Base-by-base conservation (phyloP, 2,888 invertebrate genomes). In the Cephalotes varians region DNA sequence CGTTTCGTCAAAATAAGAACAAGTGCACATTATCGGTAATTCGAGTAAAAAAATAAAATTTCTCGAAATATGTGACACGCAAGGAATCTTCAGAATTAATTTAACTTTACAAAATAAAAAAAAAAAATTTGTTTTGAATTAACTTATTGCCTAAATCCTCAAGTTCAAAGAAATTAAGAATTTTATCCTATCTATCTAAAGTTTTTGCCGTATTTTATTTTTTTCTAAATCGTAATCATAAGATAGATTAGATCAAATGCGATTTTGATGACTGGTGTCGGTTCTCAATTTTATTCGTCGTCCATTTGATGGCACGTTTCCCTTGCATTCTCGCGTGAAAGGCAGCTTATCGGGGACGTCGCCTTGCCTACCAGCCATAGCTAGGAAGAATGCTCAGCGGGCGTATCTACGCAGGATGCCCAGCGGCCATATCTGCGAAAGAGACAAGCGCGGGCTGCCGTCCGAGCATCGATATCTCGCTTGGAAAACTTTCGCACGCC, bases 331-430 rank as follows among this genome's bases (percentile, higher is more conserved):
- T 69, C 77, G 25, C 69, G 77, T 79, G 77, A 79, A 79, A 79
- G 77, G 77, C 56, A 44, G 69, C 56, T 67, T 82, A 82, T 82
- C 82, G 76, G 58, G 31, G 51, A 82, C 58, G 67, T 76, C 82
- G 76, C 28, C 60, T 65, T 82, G 67, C 67, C 60, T 65, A 49
- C 21, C 73, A n/a, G 69, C 37, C 73, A 15, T 21, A 60, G 37
- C 80, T 49, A 37, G 21, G 72, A 60, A 73, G 80, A 37, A 80
- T 79, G 69, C 34, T 69, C 44, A 69, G 44, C 54, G 56, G 77
- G 31, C 31, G 40, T 51, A 69, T 79, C 44, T 69, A 44, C 44
- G 67, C 56, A 51, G 44, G 25, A 69, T 69, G 77, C 69, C 56
- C 34, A 69, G 69, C 37, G 10, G 71, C 18, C 49, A 18, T 62